These are phyloP conservation scores for Trissolcus brochymenae DNA, from an alignment of 2,888 invertebrate genomes.

Conservation along the genomic window DNA sequence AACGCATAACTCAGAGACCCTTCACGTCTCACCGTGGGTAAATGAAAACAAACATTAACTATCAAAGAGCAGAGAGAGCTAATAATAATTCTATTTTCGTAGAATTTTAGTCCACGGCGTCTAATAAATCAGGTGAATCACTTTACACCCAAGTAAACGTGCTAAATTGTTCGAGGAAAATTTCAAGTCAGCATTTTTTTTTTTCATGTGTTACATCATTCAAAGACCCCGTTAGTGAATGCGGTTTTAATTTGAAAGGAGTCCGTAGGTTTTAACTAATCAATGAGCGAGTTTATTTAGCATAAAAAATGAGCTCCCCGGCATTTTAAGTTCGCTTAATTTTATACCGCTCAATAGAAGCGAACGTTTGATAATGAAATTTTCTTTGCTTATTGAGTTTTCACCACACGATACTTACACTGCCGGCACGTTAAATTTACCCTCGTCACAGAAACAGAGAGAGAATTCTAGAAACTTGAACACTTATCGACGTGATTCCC, in stretches of 20 bases:
- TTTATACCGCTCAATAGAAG: slow-evolving; percentile 17
- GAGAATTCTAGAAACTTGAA: slow-evolving; percentile 31
- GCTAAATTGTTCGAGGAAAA: slow-evolving; percentile 43
- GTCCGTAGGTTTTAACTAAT: slow-evolving; percentile 4
- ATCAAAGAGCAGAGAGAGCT: no score
- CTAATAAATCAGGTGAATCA: slow-evolving; percentile 40
- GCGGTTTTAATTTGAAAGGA: slow-evolving; percentile 8
- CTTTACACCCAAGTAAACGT: slow-evolving; percentile 22
- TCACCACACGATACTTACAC: slow-evolving; percentile 28
- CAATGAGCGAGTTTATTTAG: slow-evolving; percentile 2
- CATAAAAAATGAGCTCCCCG: slow-evolving; percentile 11
- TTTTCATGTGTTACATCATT: slow-evolving; percentile 23
- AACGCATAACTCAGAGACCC: no score
- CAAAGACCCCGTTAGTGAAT: background rate
- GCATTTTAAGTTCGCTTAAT: slow-evolving; percentile 17
- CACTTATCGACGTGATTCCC: slow-evolving; percentile 39
- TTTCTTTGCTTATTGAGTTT: slow-evolving; percentile 39
- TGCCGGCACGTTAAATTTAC: slow-evolving; percentile 22
- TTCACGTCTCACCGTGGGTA: no score
- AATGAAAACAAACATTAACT: no score
- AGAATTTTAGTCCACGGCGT: background rate
- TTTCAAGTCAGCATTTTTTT: slow-evolving; percentile 29
- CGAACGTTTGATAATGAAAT: slow-evolving; percentile 31
- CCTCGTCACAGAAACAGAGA: slow-evolving; percentile 26
- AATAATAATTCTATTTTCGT: slow-evolving; percentile 7